Percentiles rank a stretch among this genome's conserved stretches.
Evolutionary conservation across 53 echinoderm and acorn worm genomes (phyloP).

Genomic region (Temnopleurus reevesii): DNA sequence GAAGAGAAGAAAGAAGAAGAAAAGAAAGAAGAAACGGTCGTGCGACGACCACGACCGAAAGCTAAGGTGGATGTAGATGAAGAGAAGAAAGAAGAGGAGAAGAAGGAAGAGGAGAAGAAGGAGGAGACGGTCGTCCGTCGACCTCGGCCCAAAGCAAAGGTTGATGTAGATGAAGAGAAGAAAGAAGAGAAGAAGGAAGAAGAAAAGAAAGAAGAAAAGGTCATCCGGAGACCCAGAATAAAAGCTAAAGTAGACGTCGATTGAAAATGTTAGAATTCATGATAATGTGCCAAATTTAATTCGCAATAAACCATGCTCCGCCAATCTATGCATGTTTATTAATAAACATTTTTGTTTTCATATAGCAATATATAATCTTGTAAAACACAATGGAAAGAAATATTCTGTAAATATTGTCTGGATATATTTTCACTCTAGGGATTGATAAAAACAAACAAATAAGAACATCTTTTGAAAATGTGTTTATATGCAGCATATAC

Average conservation of each 20-base stretch:
- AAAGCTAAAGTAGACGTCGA: slow-evolving; percentile 31
- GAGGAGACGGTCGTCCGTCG: slow-evolving; percentile 32
- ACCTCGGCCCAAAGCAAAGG: slow-evolving; percentile 39
- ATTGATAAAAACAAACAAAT: too few relatives aligned
- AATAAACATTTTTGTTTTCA: too few relatives aligned
- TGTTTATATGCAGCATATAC: too few relatives aligned
- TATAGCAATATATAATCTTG: too few relatives aligned
- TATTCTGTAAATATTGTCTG: too few relatives aligned
- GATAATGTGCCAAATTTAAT: neutral
- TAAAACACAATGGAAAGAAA: too few relatives aligned
- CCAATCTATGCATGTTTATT: too few relatives aligned
- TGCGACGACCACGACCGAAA: neutral
- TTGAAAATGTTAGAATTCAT: neutral
- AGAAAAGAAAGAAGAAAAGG: slow-evolving; percentile 28
- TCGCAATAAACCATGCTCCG: too few relatives aligned
- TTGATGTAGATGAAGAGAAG: slow-evolving; percentile 5
- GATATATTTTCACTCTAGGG: too few relatives aligned
- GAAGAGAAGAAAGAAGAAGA: neutral
- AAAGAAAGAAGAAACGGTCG: slow-evolving; percentile 12
- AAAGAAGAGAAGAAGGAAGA: slow-evolving; percentile 7
- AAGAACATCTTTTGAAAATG: too few relatives aligned
- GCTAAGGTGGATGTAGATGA: slow-evolving; percentile 1
- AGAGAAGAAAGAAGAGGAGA: neutral
- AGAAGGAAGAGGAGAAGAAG: slow-evolving; percentile 27
- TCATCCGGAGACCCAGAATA: slow-evolving; percentile 12